Evolutionary conservation across 2,113 vertebrate species (phyloP), one percentile per base, ranked within the genome.

Genomic region (Aptenodytes patagonicus): DNA sequence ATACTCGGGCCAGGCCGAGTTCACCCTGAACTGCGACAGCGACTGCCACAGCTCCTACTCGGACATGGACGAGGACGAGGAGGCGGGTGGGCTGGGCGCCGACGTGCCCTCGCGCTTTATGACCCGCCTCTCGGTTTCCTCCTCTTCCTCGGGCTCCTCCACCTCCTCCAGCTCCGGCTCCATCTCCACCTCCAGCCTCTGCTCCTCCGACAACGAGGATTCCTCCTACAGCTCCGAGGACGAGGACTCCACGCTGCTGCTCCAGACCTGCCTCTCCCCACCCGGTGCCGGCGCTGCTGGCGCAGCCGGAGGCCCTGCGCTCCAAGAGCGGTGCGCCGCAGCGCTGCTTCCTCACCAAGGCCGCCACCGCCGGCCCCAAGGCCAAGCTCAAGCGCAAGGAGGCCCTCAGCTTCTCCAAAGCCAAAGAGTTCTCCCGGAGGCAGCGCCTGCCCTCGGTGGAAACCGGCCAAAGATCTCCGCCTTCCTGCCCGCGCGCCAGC

Each of bases 171-270:
- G 99, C 91, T 99, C 99, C 0, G 99, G 99, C 71, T 99, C 99
- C 65, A 61, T 99, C 76, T 99, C 99, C 95, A 99, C 99, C 51
- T 99, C 99, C 92, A 99, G 99, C 91, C 96, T 99, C 82, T 99
- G 99, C 97, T 99, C 99, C 89, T 99, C 99, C 0, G 99, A 99
- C 95, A 99, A 99, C 3, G 99, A 99, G 97, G 99, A 99, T 47
- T 99, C 99, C 2, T 99, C 99, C 84, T 99, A 98, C 96, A 99
- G 99, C 91, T 99, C 99, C 5, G 99, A 99, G 12, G 99, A 99
- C 7, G 99, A 99, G 90, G 98, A 98, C 97, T 99, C 99, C 4
- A 95, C 99, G 10, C 91, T 99, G 96, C 98, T 99, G 95, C 98
- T 99, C 66, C 99, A 99, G 98, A 99, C 99, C 92, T 99, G 99